Percentiles rank a stretch among this genome's conserved stretches.
Evolutionary conservation across 2,113 vertebrate species (phyloP).

Genomic region (Pogona vitticeps): DNA sequence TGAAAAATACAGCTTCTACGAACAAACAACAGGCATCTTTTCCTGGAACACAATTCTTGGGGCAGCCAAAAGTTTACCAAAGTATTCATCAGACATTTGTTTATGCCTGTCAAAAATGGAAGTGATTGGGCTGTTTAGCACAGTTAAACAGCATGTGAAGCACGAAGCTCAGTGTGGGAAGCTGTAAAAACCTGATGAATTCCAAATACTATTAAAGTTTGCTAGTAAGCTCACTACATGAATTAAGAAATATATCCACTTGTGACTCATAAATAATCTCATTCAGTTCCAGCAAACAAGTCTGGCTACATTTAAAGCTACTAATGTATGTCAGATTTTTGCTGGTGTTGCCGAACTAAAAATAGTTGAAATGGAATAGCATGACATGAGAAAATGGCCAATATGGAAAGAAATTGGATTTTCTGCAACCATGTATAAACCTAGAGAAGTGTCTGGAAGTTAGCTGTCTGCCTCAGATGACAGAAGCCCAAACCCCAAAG

Average conservation of each 20-base stretch:
- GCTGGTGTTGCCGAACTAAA: background rate
- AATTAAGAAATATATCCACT: background rate
- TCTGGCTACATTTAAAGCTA: background rate
- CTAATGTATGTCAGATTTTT: background rate
- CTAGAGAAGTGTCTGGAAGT: background rate
- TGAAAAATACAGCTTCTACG: background rate
- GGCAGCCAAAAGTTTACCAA: background rate
- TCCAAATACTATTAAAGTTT: slow-evolving; percentile 1
- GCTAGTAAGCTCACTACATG: background rate
- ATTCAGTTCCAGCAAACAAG: background rate
- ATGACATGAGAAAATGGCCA: background rate
- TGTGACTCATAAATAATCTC: background rate
- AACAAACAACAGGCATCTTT: slow-evolving; percentile 1
- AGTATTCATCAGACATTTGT: background rate
- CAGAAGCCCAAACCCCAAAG: background rate
- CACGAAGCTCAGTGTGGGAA: background rate
- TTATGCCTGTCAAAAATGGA: background rate
- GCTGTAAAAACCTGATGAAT: background rate
- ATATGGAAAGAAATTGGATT: background rate
- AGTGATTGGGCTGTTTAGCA: background rate
- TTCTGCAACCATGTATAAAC: background rate
- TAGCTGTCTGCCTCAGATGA: background rate
- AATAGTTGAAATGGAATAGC: background rate
- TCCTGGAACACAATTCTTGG: background rate
- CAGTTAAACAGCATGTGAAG: background rate